phyloP scores from a whole-genome alignment of 2,888 invertebrate genomes.

The Drosophila neutralis region DNA sequence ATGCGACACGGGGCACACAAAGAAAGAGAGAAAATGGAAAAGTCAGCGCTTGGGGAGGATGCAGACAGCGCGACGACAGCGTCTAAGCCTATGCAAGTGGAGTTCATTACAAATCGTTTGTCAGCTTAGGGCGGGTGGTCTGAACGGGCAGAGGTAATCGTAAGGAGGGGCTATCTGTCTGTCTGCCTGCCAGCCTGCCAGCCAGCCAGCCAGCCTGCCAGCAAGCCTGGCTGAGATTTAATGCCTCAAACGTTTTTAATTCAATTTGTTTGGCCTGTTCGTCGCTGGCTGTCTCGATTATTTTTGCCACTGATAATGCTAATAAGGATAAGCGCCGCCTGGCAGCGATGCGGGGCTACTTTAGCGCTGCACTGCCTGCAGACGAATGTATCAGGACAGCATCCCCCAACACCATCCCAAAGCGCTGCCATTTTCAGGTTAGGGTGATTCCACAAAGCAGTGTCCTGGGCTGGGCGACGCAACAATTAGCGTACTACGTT shows the following conservation, averaged over 20 bases:
- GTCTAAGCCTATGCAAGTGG: conserved; percentile 69
- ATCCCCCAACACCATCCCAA: neutral
- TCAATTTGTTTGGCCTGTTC: conserved; percentile 70
- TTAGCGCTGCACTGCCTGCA: conserved; percentile 41
- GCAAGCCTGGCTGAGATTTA: conserved; percentile 62
- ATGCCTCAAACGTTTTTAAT: conserved; percentile 77
- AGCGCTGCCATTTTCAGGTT: conserved; percentile 7
- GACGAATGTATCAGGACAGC: conserved; percentile 5
- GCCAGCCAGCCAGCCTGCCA: neutral
- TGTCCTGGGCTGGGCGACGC: conserved; percentile 9
- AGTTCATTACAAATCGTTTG: conserved; percentile 82
- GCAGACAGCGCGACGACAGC: conserved; percentile 25
- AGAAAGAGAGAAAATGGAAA: conserved; percentile 44
- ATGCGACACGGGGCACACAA: conserved; percentile 57
- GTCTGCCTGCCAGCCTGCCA: neutral
- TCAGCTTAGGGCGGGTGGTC: conserved; percentile 61
- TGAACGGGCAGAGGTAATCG: conserved; percentile 1
- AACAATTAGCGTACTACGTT: conserved; percentile 49
- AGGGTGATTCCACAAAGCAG: neutral
- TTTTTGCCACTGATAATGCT: conserved; percentile 77
- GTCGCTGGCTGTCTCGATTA: conserved; percentile 68
- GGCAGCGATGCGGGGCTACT: conserved; percentile 45
- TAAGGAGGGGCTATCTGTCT: conserved; percentile 5
- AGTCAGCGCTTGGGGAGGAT: conserved; percentile 2
- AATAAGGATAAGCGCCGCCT: conserved; percentile 75